Evolutionary conservation across 2,888 invertebrate species (phyloP).

Genomic region (Stegophylla sp.): DNA sequence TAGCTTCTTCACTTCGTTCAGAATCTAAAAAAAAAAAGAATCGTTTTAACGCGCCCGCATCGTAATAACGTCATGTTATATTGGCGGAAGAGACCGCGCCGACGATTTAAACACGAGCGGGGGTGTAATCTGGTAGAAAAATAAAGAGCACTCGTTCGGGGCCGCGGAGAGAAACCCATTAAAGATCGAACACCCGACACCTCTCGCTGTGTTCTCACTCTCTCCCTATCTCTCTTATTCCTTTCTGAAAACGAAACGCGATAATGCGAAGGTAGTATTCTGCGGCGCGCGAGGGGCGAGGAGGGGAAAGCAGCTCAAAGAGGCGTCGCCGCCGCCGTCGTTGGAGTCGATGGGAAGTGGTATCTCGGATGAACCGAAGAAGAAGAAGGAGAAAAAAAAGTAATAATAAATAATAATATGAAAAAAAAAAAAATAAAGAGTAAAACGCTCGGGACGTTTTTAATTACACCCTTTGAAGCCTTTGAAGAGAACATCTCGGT

Average conservation of each 20-base stretch:
- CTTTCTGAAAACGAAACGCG: constrained; percentile 32
- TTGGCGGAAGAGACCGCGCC: not conserved
- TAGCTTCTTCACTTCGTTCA: too few relatives aligned
- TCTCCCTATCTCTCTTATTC: not conserved
- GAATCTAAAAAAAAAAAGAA: too few relatives aligned
- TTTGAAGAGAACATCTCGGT: constrained; percentile 52
- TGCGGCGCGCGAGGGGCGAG: too few relatives aligned
- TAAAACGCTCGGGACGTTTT: constrained; percentile 48
- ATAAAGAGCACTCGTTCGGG: not conserved
- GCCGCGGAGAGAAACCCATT: constrained; percentile 34
- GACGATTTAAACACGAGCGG: not conserved
- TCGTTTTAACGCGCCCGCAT: too few relatives aligned
- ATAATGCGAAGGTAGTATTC: constrained; percentile 43
- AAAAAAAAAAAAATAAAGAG: not conserved
- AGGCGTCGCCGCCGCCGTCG: constrained; percentile 3
- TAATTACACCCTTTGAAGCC: constrained; percentile 57
- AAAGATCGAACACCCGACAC: constrained; percentile 52
- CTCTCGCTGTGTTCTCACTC: too few relatives aligned
- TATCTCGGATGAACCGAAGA: too few relatives aligned
- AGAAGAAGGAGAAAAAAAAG: not conserved
- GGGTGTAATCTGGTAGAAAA: constrained; percentile 20
- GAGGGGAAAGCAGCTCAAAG: constrained; percentile 16
- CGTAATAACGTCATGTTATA: too few relatives aligned
- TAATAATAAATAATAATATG: constrained; percentile 26
- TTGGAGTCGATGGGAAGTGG: not conserved